Conservation (phyloP, 2,888 invertebrate genomes). For the Leptura quadrifasciata region DNA sequence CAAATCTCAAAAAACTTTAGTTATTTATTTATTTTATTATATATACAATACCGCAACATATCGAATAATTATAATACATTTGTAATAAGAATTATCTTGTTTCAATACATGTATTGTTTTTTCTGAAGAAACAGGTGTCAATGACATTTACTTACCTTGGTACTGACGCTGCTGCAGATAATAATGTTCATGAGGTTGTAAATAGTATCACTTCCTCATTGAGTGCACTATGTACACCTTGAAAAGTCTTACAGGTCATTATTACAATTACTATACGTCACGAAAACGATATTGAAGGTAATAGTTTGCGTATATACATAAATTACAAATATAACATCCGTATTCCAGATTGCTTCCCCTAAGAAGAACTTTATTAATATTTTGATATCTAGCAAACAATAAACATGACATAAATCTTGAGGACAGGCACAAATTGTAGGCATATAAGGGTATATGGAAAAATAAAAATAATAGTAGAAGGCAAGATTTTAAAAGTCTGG, state of each 20-base stretch:
- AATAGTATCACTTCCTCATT: neutral
- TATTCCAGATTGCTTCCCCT: too few relatives aligned
- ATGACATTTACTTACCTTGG: conserved; percentile 1
- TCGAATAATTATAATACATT: neutral
- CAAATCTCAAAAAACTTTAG: too few relatives aligned
- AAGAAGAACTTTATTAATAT: too few relatives aligned
- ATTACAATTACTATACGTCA: neutral
- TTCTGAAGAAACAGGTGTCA: neutral
- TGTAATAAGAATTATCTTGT: neutral
- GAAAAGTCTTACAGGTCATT: neutral
- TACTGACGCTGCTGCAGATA: neutral
- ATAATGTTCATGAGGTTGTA: neutral
- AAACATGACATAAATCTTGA: too few relatives aligned
- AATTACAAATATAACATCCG: neutral
- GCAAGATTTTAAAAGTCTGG: too few relatives aligned
- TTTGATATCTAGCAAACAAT: too few relatives aligned
- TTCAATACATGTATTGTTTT: neutral
- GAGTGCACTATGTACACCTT: neutral
- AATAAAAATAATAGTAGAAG: too few relatives aligned
- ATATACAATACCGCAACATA: too few relatives aligned
- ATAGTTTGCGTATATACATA: neutral
- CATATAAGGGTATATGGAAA: too few relatives aligned
- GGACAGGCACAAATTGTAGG: too few relatives aligned
- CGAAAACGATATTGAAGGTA: neutral
- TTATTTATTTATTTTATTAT: too few relatives aligned